Evolutionary conservation across 1,140 invertebrate genomes (phyloP).

Genomic region (Drosophila pandora): DNA sequence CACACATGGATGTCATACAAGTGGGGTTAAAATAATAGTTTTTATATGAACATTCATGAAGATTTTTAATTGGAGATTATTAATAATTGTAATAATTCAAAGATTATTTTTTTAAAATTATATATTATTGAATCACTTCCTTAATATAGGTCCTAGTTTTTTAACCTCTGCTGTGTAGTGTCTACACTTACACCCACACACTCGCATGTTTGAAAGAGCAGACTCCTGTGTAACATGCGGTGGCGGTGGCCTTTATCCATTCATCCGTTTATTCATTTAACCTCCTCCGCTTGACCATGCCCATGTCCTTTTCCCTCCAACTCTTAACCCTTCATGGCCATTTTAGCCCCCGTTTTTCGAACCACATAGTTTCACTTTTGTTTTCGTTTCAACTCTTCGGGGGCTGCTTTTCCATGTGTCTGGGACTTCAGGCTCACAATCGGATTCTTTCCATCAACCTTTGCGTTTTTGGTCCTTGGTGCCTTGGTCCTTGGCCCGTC

Average conservation of each 20-base stretch:
- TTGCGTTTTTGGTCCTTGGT: conserved; percentile 6
- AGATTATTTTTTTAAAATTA: too few species aligned
- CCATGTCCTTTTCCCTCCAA: conserved; percentile 15
- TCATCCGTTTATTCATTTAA: conserved; percentile 81
- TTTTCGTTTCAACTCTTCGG: conserved; percentile 66
- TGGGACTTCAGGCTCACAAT: conserved; percentile 32
- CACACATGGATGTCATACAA: neutral
- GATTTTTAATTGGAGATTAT: neutral
- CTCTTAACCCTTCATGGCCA: conserved; percentile 1
- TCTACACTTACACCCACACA: conserved; percentile 1
- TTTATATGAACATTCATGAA: neutral
- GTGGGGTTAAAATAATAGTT: neutral
- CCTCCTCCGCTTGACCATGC: conserved; percentile 66
- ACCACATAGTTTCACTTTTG: conserved; percentile 76
- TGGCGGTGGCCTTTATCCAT: conserved; percentile 80
- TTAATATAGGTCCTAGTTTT: neutral
- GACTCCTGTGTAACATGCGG: conserved; percentile 77
- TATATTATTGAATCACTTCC: too few species aligned
- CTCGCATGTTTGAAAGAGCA: conserved; percentile 10
- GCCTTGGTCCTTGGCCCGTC: conserved; percentile 3
- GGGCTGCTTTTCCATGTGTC: conserved; percentile 58
- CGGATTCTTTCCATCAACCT: conserved; percentile 34
- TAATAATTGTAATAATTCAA: too few species aligned
- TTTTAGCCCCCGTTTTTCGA: conserved; percentile 6
- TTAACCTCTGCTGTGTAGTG: conserved; percentile 9